Percentiles rank a stretch among this genome's conserved stretches.
Conservation (phyloP, 2,113 vertebrate genomes). For the Hemiscyllium ocellatum region DNA sequence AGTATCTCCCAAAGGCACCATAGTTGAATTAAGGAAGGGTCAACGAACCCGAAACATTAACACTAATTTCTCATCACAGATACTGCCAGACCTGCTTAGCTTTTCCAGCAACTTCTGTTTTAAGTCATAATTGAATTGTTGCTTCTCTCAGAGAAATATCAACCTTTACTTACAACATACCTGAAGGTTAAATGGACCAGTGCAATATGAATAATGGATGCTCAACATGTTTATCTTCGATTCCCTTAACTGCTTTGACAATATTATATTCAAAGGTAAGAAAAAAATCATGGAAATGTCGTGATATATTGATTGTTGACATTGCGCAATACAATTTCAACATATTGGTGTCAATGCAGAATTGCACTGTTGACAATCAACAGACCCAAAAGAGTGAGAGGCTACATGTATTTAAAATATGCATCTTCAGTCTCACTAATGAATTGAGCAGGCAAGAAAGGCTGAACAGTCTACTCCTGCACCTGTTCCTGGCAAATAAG, state of each 20-base stretch:
- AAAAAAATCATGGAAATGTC: background rate
- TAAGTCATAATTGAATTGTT: background rate
- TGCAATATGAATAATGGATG: background rate
- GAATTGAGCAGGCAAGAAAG: too few relatives aligned
- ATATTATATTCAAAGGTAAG: background rate
- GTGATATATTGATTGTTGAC: background rate
- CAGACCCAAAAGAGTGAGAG: background rate
- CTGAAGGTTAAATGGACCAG: background rate
- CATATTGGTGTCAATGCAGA: background rate
- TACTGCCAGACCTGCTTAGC: too few relatives aligned
- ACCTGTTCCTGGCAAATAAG: background rate
- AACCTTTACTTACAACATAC: background rate
- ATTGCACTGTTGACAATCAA: background rate
- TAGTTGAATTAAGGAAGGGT: too few relatives aligned
- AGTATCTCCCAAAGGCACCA: background rate
- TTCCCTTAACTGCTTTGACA: background rate
- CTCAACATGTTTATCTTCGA: background rate
- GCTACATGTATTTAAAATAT: background rate
- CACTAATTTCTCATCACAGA: too few relatives aligned
- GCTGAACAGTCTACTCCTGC: too few relatives aligned
- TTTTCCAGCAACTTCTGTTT: too few relatives aligned
- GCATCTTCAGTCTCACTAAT: too few relatives aligned
- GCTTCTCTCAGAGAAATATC: background rate
- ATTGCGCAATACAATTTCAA: background rate
- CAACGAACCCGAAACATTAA: too few relatives aligned